Conservation (phyloP, 2,888 invertebrate genomes). For the Pristionchus fissidentatus region DNA sequence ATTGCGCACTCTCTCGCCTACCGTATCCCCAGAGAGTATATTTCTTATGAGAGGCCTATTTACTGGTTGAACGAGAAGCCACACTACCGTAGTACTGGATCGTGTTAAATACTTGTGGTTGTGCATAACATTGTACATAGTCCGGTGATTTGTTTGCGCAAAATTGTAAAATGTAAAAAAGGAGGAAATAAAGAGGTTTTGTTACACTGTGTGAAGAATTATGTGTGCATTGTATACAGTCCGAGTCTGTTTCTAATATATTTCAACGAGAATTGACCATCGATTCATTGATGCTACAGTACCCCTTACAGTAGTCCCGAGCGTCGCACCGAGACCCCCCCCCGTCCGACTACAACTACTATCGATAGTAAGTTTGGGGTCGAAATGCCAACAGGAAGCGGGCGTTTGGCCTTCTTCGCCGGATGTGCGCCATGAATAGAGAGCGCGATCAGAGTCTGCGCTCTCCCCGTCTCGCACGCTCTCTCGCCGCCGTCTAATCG, state of each 20-base stretch:
- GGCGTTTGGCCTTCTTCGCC: conserved; percentile 21
- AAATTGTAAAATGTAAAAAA: no score
- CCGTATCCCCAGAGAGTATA: neutral
- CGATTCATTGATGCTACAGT: neutral
- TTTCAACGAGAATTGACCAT: neutral
- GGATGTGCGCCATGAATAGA: conserved; percentile 23
- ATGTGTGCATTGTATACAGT: conserved; percentile 3
- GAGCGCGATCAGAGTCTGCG: neutral
- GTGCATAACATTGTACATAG: conserved; percentile 26
- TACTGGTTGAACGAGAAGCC: neutral
- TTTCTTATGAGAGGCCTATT: neutral
- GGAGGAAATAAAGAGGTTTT: neutral
- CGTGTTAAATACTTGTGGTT: conserved; percentile 1
- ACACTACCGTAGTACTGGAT: neutral
- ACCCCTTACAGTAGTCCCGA: conserved; percentile 10
- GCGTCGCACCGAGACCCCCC: neutral
- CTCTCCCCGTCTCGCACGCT: neutral
- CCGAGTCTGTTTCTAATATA: conserved; percentile 13
- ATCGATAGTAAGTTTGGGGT: neutral
- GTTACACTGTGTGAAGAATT: no score
- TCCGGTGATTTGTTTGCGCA: conserved; percentile 9
- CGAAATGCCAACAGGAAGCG: neutral
- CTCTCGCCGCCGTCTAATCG: neutral
- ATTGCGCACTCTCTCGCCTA: neutral
- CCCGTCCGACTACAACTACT: neutral